phyloP scores from a whole-genome alignment of 2,113 vertebrate genomes.

The Herpetotheres cachinnans region DNA sequence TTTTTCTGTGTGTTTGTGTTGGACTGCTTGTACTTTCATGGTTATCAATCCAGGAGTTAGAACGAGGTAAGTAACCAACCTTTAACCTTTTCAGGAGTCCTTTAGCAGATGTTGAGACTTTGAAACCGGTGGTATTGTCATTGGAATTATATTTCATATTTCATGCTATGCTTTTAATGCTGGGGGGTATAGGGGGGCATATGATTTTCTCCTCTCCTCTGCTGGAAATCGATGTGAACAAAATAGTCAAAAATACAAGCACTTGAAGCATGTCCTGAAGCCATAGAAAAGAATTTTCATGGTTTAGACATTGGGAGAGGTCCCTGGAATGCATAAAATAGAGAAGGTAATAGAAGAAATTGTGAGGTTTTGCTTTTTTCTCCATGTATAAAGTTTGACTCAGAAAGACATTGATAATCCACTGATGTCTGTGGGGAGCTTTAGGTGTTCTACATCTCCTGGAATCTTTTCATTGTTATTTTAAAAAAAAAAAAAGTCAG shows the following conservation, averaged over 20 bases:
- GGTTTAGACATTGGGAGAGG: neutral
- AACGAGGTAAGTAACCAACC: constrained; percentile 46
- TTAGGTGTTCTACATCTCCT: neutral
- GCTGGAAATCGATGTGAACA: neutral
- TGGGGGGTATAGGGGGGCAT: neutral
- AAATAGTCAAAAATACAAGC: neutral
- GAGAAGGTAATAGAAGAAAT: neutral
- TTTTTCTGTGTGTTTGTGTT: constrained; percentile 37
- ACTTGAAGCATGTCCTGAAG: neutral
- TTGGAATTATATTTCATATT: neutral
- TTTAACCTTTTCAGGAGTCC: neutral
- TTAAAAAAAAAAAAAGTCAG: neutral
- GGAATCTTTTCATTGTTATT: neutral
- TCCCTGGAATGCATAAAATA: neutral
- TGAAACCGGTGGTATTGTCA: neutral
- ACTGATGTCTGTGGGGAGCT: neutral
- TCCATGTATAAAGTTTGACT: neutral
- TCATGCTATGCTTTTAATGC: neutral
- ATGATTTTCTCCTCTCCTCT: neutral
- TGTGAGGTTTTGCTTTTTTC: neutral
- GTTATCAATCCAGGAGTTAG: constrained; percentile 40
- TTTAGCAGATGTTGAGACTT: neutral
- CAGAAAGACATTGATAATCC: neutral
- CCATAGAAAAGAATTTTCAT: neutral
- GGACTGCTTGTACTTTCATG: constrained; percentile 72